Base-by-base conservation (phyloP, 2,113 vertebrate species). In the Podocnemis expansa region DNA sequence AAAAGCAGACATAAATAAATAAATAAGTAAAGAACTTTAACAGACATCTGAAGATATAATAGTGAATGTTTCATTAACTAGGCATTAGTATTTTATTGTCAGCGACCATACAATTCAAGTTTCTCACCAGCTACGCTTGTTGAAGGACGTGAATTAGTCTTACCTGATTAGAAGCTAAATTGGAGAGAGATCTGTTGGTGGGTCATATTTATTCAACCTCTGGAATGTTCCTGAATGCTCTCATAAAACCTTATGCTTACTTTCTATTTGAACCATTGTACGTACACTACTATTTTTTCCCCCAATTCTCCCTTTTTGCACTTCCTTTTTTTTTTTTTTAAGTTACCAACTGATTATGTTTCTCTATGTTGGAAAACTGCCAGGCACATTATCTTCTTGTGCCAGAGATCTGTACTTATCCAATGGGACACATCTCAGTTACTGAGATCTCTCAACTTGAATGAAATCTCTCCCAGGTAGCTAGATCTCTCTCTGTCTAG, bases 121-220 rank as follows among this genome's bases (percentile, higher is more conserved):
- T 52, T 87, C 93, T 89, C 89, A 29, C 24, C 51, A 85, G 31
- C 29, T 94, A 29, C 63, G 94, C 2, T 10, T 81, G 13, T 52
- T 94, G 34, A 92, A 94, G 56, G 91, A 88, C 45, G 85, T 56
- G 56, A 70, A 85, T 80, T 83, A 88, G 93, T 14, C 79, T 51
- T 5, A 54, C 45, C 58, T 73, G 78, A 43, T 29, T 4, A 6
- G 70, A 67, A 93, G 63, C 22, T 58, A 73, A 89, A 54, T 49
- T 89, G 90, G 22, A 80, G 16, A 78, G 58, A 4, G 38, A 78
- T 78, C 29, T n/a, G 41, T 17, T 88, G 0, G 4, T 54, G 87
- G 54, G 1, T n/a, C 22, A 70, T 75, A n/a, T 80, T 78, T 63
- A 73, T 14, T 25, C 49, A 89, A 75, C 2, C 49, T 76, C 54